Evolutionary conservation across 2,113 vertebrate species (phyloP), one percentile per base, ranked within the genome.

Genomic region (Parotia lawesii): DNA sequence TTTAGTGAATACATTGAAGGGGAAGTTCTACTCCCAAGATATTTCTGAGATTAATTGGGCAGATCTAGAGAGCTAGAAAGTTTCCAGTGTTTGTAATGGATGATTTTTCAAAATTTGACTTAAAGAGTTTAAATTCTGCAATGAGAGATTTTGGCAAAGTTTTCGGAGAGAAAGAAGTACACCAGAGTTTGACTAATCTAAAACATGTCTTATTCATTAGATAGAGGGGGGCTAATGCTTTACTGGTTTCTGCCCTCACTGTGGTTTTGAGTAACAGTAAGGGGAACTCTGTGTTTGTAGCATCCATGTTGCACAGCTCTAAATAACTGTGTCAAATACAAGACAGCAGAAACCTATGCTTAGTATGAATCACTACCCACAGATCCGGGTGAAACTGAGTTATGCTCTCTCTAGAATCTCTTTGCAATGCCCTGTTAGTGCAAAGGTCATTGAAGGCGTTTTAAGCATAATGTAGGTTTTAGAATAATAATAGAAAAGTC

Each of bases 1-100:
- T 72, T 90, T 65, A 50, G 33, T 1, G 5, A 90, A 85, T 72
- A 57, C 9, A 33, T 27, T 87, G 42, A 23, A 71, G 38, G 28
- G 18, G 48, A 94, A 75, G 40, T 90, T 85, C 27, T 90, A 31
- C 14, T 93, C 76, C 61, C 69, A 89, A 42, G 70, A 35, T 69
- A 61, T 66, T 95, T 94, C 77, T 89, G 65, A 96, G 53, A 92
- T 92, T 82, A 92, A 94, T 85, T 91, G n/a, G 2, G 25, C 81
- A 80, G 58, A 85, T 89, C 66, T 85, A 69, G 61, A 82, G 25
- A 58, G 33, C 21, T 75, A 94, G 38, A 81, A 95, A 87, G 5
- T 81, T 92, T 95, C 61, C 66, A 69, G 73, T 61, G 28, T 87
- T 82, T 69, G 18, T 73, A 91, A 94, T 89, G n/a, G 47, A 73